These are phyloP conservation scores for Engystomops pustulosus DNA, from an alignment of 2,113 vertebrate species.

Conservation along the genomic window DNA sequence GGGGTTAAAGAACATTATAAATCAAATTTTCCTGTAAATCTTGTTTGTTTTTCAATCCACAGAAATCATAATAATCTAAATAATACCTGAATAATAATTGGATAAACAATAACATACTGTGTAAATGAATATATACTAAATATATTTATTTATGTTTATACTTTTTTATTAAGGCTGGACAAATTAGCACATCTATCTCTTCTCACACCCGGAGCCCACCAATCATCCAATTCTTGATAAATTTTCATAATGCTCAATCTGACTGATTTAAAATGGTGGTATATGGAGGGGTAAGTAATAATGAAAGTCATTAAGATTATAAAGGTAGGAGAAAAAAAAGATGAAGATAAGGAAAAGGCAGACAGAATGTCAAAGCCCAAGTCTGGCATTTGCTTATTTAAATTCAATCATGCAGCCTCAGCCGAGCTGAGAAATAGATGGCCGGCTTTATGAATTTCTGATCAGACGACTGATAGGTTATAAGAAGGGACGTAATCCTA, in stretches of 20 bases:
- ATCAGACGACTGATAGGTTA: constrained; percentile 81
- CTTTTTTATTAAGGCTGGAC: not conserved
- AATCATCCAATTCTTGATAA: constrained; percentile 70
- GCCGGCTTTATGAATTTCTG: constrained; percentile 81
- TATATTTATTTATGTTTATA: not conserved
- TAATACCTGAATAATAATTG: not conserved
- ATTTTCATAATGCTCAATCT: constrained; percentile 63
- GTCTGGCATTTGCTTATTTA: constrained; percentile 87
- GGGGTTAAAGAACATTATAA: too few species aligned
- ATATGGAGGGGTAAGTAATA: constrained; percentile 58
- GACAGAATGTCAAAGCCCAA: constrained; percentile 76
- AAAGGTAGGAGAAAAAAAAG: constrained; percentile 64
- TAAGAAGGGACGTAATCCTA: constrained; percentile 77
- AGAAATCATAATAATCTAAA: too few species aligned
- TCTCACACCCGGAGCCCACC: constrained; percentile 49
- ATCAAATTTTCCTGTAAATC: too few species aligned
- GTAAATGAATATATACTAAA: not conserved
- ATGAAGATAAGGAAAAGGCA: constrained; percentile 70
- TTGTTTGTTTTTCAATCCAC: too few species aligned
- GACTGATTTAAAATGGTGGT: constrained; percentile 71
- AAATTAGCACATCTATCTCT: constrained; percentile 12
- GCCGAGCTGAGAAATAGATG: constrained; percentile 76
- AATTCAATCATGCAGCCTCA: constrained; percentile 81
- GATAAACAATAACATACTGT: not conserved
- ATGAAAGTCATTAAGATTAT: constrained; percentile 62